Percentiles rank a stretch among this genome's conserved stretches.
Evolutionary conservation across 2,797 vertebrate species (phyloP).

Genomic region (Pagetopsis macropterus): DNA sequence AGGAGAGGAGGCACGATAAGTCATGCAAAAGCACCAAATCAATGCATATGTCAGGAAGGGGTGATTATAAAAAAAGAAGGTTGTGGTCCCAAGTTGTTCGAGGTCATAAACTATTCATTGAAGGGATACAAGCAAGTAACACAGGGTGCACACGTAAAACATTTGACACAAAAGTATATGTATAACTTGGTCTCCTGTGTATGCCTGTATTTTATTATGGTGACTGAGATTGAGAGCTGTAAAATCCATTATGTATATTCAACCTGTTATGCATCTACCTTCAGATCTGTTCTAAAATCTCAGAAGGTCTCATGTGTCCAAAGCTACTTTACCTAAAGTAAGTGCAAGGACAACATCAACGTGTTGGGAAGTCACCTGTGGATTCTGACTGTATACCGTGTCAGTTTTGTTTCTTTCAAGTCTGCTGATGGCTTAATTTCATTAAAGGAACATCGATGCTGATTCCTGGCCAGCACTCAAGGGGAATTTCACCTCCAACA

Average conservation of each 20-base stretch:
- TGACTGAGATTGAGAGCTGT: background rate
- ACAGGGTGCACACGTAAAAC: background rate
- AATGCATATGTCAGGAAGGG: conserved; percentile 13
- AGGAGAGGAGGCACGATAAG: conserved; percentile 42
- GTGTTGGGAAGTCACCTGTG: conserved; percentile 11
- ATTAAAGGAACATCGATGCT: conserved; percentile 46
- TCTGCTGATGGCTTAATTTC: conserved; percentile 49
- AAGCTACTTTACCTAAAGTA: conserved; percentile 1
- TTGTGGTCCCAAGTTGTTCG: background rate
- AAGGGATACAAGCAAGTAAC: background rate
- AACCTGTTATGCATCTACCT: conserved; percentile 6
- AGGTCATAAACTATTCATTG: background rate
- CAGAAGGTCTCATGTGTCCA: background rate
- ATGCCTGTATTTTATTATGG: background rate
- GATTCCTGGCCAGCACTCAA: conserved; percentile 51
- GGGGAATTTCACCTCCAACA: conserved; percentile 51
- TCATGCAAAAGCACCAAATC: conserved; percentile 28
- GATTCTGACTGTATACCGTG: conserved; percentile 18
- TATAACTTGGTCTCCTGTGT: background rate
- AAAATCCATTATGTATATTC: background rate
- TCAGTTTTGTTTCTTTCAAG: conserved; percentile 46
- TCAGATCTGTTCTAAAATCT: conserved; percentile 15
- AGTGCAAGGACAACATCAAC: conserved; percentile 32
- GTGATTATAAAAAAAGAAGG: background rate
- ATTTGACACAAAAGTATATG: background rate